Evolutionary conservation across 2,113 vertebrate genomes (phyloP), one percentile per base, ranked within the genome.

Genomic region (Gnathonemus echidnorhynchus): DNA sequence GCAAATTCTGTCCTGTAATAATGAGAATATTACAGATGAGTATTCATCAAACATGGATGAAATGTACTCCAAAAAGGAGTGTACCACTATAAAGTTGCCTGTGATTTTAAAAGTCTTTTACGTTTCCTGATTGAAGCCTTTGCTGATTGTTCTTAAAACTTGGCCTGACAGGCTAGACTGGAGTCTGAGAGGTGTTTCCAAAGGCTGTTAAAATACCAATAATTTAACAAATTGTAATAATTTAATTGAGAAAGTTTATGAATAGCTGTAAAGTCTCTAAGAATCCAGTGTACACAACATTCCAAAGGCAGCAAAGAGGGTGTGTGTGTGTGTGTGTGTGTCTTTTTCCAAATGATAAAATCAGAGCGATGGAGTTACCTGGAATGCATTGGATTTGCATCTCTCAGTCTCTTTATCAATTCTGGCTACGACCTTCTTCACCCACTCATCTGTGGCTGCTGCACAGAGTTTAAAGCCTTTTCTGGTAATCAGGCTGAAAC

Each of bases 401-500:
- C 15, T 85, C 39, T 85, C 10, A 21, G 24, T 39, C 83, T 46
- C 21, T 10, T 48, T 85, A 85, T 85, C 83, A 4, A 85, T 39
- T 10, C 3, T 46, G 83, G 19, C 45, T 21, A 1, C 10, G 83
- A 46, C 1, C 13, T 10, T 48, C 39, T 45, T n/a, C 19, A 48
- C 39, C 83, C 83, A 85, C 1, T n/a, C 45, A 0, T 85, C 83
- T 85, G 83, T 85, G 42, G 8, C 42, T 3, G 91, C 84, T 3
- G 91, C 74, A 10, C 94, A 95, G 74, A 95, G 86, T 0, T 0
- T 53, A 1, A 0, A 87, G n/a, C 85, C 90, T 0, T 0, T 19
- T 87, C 27, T 93, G n/a, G 88, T 93, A 0, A 88, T 3, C 48
- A 95, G 90, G 24, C 94, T 94, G 90, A 17, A 49, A 83, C 70